Percentiles rank a stretch among this genome's conserved stretches.
Evolutionary conservation across 92 coral and sea anemone species (phyloP).

Genomic region (Ricordea florida): DNA sequence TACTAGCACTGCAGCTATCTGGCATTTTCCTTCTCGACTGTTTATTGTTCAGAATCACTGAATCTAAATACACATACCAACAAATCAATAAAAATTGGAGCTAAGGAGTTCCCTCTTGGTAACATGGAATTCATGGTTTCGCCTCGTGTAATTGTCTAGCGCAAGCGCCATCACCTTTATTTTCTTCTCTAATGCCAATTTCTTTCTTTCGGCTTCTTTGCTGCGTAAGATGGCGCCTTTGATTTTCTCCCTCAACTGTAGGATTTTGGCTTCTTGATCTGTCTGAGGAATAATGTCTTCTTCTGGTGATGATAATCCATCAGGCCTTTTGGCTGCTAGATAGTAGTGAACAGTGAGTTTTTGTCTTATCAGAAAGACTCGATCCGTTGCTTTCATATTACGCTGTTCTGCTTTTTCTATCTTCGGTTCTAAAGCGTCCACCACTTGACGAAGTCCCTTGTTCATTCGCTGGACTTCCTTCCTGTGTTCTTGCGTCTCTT

Average conservation of each 20-base stretch:
- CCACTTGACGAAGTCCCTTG: slow-evolving; percentile 7
- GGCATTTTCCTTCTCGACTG: too few species aligned
- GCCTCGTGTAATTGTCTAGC: slow-evolving; percentile 17
- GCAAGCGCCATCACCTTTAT: slow-evolving; percentile 16
- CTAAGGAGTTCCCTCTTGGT: slow-evolving; percentile 23
- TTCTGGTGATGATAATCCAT: slow-evolving; percentile 5
- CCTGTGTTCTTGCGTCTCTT: slow-evolving; percentile 12
- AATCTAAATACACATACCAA: too few species aligned
- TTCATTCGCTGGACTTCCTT: slow-evolving; percentile 14
- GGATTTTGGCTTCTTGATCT: slow-evolving; percentile 5
- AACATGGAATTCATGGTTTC: slow-evolving; percentile 16
- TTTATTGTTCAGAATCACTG: too few species aligned
- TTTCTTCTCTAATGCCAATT: neutral
- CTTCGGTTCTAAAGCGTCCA: slow-evolving; percentile 4
- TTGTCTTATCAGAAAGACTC: slow-evolving; percentile 23
- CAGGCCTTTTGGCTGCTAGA: slow-evolving; percentile 26
- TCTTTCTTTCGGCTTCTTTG: slow-evolving; percentile 19
- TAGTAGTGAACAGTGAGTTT: slow-evolving; percentile 13
- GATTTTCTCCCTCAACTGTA: neutral
- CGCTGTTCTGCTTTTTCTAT: slow-evolving; percentile 23
- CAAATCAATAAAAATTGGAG: slow-evolving; percentile 28
- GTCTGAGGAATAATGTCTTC: slow-evolving; percentile 21
- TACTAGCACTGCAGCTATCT: too few species aligned
- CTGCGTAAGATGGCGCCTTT: slow-evolving; percentile 21
- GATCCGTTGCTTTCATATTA: slow-evolving; percentile 1